These are phyloP conservation scores for Caradrina clavipalpis DNA, from an alignment of 2,888 invertebrate species.

Conservation along the genomic window DNA sequence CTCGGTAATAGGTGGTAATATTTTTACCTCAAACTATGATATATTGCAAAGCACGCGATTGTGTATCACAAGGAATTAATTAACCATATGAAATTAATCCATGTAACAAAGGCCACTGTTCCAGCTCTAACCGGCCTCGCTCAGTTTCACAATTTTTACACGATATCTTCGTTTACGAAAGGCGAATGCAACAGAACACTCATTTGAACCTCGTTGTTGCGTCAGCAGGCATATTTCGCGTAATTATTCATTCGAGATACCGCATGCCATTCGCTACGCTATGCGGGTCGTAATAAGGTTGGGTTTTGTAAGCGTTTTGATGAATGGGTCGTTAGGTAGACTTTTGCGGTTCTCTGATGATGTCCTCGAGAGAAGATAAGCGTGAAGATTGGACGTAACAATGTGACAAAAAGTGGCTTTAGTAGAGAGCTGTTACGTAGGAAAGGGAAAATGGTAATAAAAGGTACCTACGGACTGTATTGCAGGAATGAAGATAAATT, in stretches of 20 bases:
- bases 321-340: constrained; percentile 53
- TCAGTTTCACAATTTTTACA: constrained; percentile 83
- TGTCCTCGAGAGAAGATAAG: constrained; percentile 60
- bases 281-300: constrained; percentile 45
- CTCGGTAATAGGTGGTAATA: background rate
- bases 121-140: constrained; percentile 74
- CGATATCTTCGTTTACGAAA: constrained; percentile 87
- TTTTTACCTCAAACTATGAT: constrained; percentile 13
- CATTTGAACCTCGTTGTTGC: constrained; percentile 74
- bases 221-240: constrained; percentile 68
- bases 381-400: constrained; percentile 54
- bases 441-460: constrained; percentile 42
- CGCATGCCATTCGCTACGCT: constrained; percentile 56
- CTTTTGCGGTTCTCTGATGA: constrained; percentile 57
- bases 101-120: constrained; percentile 75
- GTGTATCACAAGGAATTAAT: constrained; percentile 68
- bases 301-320: constrained; percentile 42
- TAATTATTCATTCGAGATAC: constrained; percentile 66
- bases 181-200: constrained; percentile 76
- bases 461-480: constrained; percentile 12
- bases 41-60: constrained; percentile 60
- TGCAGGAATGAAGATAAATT: background rate
- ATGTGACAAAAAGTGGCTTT: constrained; percentile 62
- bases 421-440: constrained; percentile 60
- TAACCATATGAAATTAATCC: constrained; percentile 74